Evolutionary conservation across 2,888 invertebrate species (phyloP).

Genomic region (Chymomyza amoena): DNA sequence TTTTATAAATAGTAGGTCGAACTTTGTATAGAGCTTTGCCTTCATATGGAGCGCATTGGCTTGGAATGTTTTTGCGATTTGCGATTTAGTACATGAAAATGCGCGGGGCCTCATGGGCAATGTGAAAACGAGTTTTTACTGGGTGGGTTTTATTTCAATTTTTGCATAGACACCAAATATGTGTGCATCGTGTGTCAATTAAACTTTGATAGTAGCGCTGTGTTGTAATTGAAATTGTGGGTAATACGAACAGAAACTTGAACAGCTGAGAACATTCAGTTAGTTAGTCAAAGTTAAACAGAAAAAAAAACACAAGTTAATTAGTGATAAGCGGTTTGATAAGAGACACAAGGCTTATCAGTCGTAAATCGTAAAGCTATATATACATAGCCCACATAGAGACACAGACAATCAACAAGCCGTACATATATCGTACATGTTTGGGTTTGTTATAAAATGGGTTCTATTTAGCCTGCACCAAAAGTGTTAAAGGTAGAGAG

Average conservation of each 20-base stretch:
- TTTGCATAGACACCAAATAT: background rate
- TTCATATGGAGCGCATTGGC: background rate
- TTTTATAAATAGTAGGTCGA: background rate
- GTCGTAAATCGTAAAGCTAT: slow-evolving; percentile 31
- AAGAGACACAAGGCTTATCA: slow-evolving; percentile 31
- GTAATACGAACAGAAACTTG: background rate
- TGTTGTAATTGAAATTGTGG: background rate
- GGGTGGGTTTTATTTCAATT: background rate
- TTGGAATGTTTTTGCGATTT: background rate
- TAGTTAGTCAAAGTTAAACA: slow-evolving; percentile 3
- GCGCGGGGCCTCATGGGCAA: background rate
- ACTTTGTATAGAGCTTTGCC: background rate
- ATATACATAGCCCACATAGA: slow-evolving; percentile 2
- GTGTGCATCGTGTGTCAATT: background rate
- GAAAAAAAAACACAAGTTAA: slow-evolving; percentile 33
- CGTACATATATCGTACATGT: background rate
- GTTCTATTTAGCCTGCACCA: background rate
- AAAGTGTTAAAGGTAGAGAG: too few species aligned
- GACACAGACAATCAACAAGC: background rate
- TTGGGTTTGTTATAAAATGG: background rate
- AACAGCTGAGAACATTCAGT: background rate
- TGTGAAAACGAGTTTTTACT: background rate
- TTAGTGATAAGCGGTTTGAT: slow-evolving; percentile 39
- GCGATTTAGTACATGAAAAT: background rate
- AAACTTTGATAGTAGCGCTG: background rate